These are phyloP conservation scores for Pseudopipra pipra DNA, from an alignment of 2,113 vertebrate species.

Conservation along the genomic window DNA sequence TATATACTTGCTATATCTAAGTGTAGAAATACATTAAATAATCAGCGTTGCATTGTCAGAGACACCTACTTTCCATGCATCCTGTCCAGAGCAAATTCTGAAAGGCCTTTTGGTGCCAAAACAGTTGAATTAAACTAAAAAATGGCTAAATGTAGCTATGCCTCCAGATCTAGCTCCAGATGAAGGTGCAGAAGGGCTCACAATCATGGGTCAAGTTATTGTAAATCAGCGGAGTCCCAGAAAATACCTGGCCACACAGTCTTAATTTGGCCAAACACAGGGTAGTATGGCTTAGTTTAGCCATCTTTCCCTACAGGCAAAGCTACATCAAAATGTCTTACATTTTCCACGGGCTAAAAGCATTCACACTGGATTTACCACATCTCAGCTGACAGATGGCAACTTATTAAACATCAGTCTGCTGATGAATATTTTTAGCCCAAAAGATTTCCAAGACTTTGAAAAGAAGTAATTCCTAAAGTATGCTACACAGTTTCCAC, in stretches of 20 bases:
- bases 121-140: conserved; percentile 27
- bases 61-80: conserved; percentile 23
- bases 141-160: conserved; percentile 5
- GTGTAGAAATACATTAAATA: conserved; percentile 7
- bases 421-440: conserved; percentile 10
- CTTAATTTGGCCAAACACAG: not conserved
- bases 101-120: conserved; percentile 31
- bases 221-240: not conserved
- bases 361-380: conserved; percentile 23
- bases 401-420: conserved; percentile 38
- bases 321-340: not conserved
- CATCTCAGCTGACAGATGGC: conserved; percentile 17
- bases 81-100: conserved; percentile 32
- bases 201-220: not conserved
- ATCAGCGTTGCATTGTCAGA: conserved; percentile 6
- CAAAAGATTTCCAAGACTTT: conserved; percentile 12
- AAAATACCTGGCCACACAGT: not conserved
- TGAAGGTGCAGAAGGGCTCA: conserved; percentile 10
- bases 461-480: conserved; percentile 15
- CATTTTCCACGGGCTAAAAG: not conserved
- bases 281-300: not conserved
- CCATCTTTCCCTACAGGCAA: not conserved
- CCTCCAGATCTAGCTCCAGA: not conserved
- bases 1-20: not conserved
- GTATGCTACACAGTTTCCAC: not conserved